These are phyloP conservation scores for Drosophila prostipennis DNA, from an alignment of 2,888 invertebrate species.

Conservation along the genomic window DNA sequence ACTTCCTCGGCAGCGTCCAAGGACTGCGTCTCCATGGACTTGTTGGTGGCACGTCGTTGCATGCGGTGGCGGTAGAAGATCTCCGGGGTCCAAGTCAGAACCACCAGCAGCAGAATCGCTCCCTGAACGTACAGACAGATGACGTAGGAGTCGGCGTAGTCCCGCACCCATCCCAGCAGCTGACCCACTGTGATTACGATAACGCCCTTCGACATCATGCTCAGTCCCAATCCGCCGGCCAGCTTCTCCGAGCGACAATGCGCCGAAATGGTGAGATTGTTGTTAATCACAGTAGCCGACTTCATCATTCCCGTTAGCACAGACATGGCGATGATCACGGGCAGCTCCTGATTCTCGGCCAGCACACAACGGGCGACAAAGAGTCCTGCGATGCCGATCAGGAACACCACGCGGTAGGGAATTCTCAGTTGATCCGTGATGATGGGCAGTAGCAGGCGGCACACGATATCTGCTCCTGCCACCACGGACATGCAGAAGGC, in stretches of 20 bases:
- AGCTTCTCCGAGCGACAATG: conserved; percentile 87
- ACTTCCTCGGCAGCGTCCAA: conserved; percentile 47
- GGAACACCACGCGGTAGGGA: conserved; percentile 87
- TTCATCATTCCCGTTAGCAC: conserved; percentile 89
- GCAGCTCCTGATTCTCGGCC: conserved; percentile 85
- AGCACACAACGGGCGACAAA: conserved; percentile 86
- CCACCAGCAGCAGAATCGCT: conserved; percentile 85
- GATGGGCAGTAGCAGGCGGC: conserved; percentile 87
- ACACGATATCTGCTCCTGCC: conserved; percentile 88
- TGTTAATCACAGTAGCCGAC: conserved; percentile 90
- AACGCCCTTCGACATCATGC: conserved; percentile 89
- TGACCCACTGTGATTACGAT: conserved; percentile 88
- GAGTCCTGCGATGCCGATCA: conserved; percentile 87
- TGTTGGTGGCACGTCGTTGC: conserved; percentile 59
- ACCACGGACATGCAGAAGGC: conserved; percentile 90
- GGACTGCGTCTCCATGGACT: conserved; percentile 60
- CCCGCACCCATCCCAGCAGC: conserved; percentile 87
- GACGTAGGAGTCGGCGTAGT: conserved; percentile 87
- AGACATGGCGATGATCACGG: conserved; percentile 86
- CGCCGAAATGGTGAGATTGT: conserved; percentile 89
- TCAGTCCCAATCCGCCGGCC: conserved; percentile 89
- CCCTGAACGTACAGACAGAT: conserved; percentile 88
- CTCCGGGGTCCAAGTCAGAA: conserved; percentile 87
- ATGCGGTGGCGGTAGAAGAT: conserved; percentile 84
- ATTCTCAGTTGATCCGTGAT: conserved; percentile 87